Conservation (phyloP, 1,140 invertebrate species). For the Apis dorsata region DNA sequence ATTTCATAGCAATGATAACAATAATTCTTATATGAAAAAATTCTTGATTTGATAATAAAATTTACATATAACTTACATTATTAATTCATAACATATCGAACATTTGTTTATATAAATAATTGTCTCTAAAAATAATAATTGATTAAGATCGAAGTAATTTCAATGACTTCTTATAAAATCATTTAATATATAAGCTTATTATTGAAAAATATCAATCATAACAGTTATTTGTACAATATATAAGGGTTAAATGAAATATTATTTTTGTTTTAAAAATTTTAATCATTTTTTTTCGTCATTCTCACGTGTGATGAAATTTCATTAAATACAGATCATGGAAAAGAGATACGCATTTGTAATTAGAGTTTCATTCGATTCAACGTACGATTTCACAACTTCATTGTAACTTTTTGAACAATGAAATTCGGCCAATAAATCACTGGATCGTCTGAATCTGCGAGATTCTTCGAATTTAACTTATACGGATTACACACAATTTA, state of each 20-base stretch:
- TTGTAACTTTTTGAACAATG: neutral
- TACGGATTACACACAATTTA: neutral
- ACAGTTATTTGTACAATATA: neutral
- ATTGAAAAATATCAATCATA: too few relatives aligned
- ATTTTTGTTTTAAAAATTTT: neutral
- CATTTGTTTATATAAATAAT: neutral
- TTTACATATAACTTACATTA: neutral
- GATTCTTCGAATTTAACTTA: neutral
- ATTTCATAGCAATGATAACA: neutral
- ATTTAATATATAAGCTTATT: too few relatives aligned
- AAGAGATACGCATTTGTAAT: neutral
- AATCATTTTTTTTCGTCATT: neutral
- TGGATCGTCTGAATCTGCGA: neutral
- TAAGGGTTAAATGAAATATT: neutral
- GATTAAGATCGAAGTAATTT: neutral
- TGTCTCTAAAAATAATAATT: neutral
- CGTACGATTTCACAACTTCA: neutral
- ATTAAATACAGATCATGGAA: neutral
- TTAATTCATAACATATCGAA: neutral
- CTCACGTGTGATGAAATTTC: neutral
- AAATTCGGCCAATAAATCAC: neutral
- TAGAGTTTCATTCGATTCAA: neutral
- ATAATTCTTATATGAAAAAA: neutral
- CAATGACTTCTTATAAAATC: neutral
- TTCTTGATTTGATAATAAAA: neutral